Conservation (phyloP, 2,888 invertebrate species). For the Cetonia aurata region DNA sequence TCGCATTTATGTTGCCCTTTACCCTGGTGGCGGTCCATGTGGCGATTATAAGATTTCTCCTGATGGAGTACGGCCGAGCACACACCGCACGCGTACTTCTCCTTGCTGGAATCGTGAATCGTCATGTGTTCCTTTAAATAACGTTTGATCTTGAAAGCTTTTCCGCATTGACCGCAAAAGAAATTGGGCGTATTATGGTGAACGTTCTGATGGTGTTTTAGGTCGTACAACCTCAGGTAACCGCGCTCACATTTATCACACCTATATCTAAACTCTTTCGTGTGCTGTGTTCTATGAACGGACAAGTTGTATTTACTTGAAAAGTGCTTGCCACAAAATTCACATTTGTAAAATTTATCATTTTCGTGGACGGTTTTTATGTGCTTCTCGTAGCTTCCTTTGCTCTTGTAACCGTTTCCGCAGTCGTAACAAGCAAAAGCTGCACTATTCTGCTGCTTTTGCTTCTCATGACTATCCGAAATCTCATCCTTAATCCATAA, state of each 20-base stretch:
- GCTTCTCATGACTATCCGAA: too few species aligned
- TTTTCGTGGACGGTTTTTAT: conserved; percentile 30
- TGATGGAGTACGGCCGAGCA: conserved; percentile 69
- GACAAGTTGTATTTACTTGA: too few species aligned
- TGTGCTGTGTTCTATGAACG: conserved; percentile 51
- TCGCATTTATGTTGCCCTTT: conserved; percentile 55
- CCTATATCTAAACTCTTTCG: conserved; percentile 48
- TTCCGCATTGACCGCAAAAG: conserved; percentile 64
- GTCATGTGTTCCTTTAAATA: conserved; percentile 36
- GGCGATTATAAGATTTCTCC: conserved; percentile 60
- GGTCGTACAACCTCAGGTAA: conserved; percentile 50
- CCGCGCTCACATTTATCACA: conserved; percentile 53
- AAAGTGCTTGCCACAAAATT: too few species aligned
- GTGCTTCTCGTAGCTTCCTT: too few species aligned
- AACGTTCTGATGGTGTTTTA: conserved; percentile 41
- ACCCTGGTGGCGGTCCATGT: conserved; percentile 44
- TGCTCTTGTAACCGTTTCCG: too few species aligned
- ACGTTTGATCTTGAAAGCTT: conserved; percentile 57
- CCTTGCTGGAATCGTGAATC: conserved; percentile 60
- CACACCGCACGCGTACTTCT: conserved; percentile 69
- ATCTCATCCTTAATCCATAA: background rate
- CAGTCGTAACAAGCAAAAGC: too few species aligned
- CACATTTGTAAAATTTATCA: conserved; percentile 53
- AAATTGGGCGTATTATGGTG: conserved; percentile 51
- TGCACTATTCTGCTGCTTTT: too few species aligned